Evolutionary conservation across 37 sponge, comb jelly and placozoan genomes (phyloP).

Genomic region (Oscarella lobularis): DNA sequence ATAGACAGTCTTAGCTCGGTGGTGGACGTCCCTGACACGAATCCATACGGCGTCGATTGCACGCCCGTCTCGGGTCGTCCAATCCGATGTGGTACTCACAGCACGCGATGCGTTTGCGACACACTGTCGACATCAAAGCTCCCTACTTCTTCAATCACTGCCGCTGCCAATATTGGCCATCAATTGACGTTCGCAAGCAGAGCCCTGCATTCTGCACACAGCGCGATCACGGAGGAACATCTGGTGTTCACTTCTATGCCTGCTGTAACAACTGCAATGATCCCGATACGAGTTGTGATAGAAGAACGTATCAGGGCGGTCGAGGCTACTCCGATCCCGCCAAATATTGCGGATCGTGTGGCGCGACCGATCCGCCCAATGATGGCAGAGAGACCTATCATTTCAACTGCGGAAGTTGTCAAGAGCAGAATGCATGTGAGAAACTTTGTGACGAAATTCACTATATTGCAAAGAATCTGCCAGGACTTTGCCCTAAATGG

Average conservation of each 20-base stretch:
- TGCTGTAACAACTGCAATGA: neutral
- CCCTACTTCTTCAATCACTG: neutral
- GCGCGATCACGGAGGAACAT: neutral
- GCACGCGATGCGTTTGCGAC: neutral
- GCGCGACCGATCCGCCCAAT: no score
- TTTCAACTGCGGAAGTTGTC: neutral
- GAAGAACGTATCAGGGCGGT: slow-evolving; percentile 1
- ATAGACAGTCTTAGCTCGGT: neutral
- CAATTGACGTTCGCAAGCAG: neutral
- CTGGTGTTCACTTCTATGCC: neutral
- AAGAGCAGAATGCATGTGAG: neutral
- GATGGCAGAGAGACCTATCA: neutral
- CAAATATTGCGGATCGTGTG: neutral
- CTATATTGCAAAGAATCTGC: neutral
- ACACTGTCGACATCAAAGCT: neutral
- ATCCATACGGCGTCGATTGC: neutral
- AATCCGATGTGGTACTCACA: neutral
- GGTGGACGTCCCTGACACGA: neutral
- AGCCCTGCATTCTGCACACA: neutral
- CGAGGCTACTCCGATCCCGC: neutral
- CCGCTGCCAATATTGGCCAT: neutral
- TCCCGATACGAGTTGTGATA: neutral
- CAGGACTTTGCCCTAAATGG: neutral
- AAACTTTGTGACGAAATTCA: neutral
- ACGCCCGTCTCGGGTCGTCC: neutral